These are phyloP conservation scores for Petrocephalus zakoni DNA, from an alignment of 2,113 vertebrate genomes.

Conservation along the genomic window DNA sequence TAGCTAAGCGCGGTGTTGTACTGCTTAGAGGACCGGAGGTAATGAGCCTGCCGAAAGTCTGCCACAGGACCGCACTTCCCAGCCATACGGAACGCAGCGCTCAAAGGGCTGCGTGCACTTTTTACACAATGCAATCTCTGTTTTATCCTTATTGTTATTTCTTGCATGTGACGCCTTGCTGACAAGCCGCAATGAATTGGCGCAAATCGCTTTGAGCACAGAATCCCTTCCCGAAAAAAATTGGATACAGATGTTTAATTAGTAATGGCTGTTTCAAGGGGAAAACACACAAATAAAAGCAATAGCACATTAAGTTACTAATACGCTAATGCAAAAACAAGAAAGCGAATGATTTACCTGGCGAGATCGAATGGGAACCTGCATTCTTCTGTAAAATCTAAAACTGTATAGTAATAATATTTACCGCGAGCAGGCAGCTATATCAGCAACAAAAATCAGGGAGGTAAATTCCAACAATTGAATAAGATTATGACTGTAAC, in stretches of 20 bases:
- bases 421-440: neutral
- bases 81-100: neutral
- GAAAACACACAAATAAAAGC: neutral
- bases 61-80: constrained; percentile 44
- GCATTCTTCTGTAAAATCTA: neutral
- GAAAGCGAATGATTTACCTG: neutral
- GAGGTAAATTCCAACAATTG: neutral
- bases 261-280: neutral
- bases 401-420: neutral
- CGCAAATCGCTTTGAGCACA: neutral
- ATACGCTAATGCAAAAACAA: neutral
- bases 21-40: constrained; percentile 59
- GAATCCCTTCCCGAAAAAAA: neutral
- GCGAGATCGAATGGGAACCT: neutral
- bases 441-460: neutral
- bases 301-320: neutral
- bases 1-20: constrained; percentile 69
- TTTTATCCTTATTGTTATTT: neutral
- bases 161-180: neutral
- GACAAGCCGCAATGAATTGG: neutral
- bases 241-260: constrained; percentile 13
- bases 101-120: neutral
- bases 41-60: constrained; percentile 50
- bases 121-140: neutral
- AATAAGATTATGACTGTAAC: neutral